Percentiles rank a stretch among this genome's conserved stretches.
Evolutionary conservation across 2,888 invertebrate genomes (phyloP).

Genomic region (Lottia scabra): DNA sequence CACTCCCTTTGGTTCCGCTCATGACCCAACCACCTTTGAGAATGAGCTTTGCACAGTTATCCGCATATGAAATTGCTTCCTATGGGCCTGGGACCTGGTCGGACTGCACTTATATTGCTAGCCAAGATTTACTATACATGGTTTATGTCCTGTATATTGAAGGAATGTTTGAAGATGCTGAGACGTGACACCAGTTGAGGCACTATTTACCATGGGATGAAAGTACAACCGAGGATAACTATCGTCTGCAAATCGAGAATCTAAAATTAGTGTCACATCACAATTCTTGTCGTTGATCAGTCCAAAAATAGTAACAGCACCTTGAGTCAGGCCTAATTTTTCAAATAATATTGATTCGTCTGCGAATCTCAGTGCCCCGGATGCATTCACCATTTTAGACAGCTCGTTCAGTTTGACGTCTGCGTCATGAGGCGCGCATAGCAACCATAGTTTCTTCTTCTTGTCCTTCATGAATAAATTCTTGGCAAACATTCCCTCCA

Average conservation of each 20-base stretch:
- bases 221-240: slow-evolving; percentile 53
- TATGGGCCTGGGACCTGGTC: too few relatives aligned
- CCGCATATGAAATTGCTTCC: too few relatives aligned
- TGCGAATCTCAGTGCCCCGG: slow-evolving; percentile 66
- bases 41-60: too few relatives aligned
- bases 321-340: slow-evolving; percentile 65
- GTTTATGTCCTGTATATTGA: slow-evolving; percentile 47
- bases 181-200: slow-evolving; percentile 50
- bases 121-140: slow-evolving; percentile 32
- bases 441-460: slow-evolving; percentile 65
- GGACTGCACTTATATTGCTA: too few relatives aligned
- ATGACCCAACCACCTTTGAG: too few relatives aligned
- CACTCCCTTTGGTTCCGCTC: too few relatives aligned
- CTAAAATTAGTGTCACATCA: slow-evolving; percentile 60
- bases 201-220: slow-evolving; percentile 66
- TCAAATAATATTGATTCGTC: slow-evolving; percentile 59
- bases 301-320: slow-evolving; percentile 66
- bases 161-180: slow-evolving; percentile 53
- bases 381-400: slow-evolving; percentile 56
- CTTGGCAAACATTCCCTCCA: slow-evolving; percentile 64
- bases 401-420: slow-evolving; percentile 63
- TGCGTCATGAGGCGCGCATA: slow-evolving; percentile 63
- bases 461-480: slow-evolving; percentile 68
- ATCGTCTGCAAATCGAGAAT: slow-evolving; percentile 51
- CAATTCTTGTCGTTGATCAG: slow-evolving; percentile 62